Base-by-base conservation (phyloP, 2,113 vertebrate genomes). In the Crotalus tigris region DNA sequence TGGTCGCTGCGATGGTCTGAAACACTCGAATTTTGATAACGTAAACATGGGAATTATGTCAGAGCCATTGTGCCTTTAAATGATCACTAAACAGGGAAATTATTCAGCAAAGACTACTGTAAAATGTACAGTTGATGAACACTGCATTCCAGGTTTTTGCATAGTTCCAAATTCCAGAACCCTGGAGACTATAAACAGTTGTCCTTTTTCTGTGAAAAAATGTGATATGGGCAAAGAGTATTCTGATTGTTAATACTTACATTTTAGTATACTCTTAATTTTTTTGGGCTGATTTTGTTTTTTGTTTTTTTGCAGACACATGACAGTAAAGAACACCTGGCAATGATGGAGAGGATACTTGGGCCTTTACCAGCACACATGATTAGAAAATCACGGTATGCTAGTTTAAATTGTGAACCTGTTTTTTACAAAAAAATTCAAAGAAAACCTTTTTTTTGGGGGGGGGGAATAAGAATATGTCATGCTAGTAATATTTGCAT, bases 271-370 rank as follows among this genome's bases (percentile, higher is more conserved):
- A 7, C 12, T 7, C 51, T 39, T 81, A 23, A 81, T 81, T 81
- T 44, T 26, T 17, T 44, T 11, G 93, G 55, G 75, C 26, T 55
- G 55, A 24, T n/a, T 93, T 4, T 3, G 33, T 94, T 86, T 91
- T 91, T 11, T 96, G 33, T 94, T 86, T 91, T 91, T 11, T 96
- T 94, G 89, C 95, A 99, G 99, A 99, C 99, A 1, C 99, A 99
- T 90, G 99, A 99, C 95, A 99, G 99, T 95, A 99, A 99, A 96
- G 99, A 99, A 92, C 99, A 99, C 93, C 96, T 99, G n/a, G 99
- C 99, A 87, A 99, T 99, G 99, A 99, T 99, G 99, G 98, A 99
- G 95, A 98, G 98, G 94, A 99, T 99, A 90, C 95, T 99, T 53
- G 99, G 99, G 54, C 99, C 99, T 85, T 98, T 99, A 93, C 99